Evolutionary conservation across 2,797 vertebrate species (phyloP).

Genomic region (Echiichthys vipera): DNA sequence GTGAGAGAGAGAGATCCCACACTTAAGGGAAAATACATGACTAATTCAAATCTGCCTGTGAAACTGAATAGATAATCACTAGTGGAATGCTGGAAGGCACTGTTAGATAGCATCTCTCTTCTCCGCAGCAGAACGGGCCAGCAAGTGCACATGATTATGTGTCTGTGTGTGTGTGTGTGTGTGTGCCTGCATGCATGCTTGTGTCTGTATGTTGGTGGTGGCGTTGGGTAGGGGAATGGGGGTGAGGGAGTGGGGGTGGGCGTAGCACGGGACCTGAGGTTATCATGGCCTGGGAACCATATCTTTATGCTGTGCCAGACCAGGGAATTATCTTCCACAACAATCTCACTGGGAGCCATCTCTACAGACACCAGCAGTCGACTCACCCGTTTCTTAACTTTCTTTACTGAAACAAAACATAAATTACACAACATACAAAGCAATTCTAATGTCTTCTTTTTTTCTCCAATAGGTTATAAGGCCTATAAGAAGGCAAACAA

Average conservation of each 20-base stretch:
- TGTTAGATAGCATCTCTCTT: constrained; percentile 84
- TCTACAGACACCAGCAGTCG: constrained; percentile 79
- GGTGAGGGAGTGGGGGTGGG: constrained; percentile 7
- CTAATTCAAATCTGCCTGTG: constrained; percentile 82
- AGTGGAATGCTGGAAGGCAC: constrained; percentile 87
- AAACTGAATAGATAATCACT: constrained; percentile 85
- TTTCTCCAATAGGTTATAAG: constrained; percentile 74
- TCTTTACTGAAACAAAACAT: constrained; percentile 80
- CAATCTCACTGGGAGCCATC: constrained; percentile 72
- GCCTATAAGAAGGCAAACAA: constrained; percentile 80
- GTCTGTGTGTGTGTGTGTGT: constrained; percentile 18
- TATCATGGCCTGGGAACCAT: constrained; percentile 80
- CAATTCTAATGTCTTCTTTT: constrained; percentile 73
- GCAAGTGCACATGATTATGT: constrained; percentile 67
- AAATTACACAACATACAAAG: constrained; percentile 81
- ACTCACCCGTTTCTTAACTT: constrained; percentile 74
- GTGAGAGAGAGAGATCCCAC: constrained; percentile 66
- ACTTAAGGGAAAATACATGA: constrained; percentile 78
- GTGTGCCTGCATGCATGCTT: constrained; percentile 55
- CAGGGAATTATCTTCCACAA: constrained; percentile 64
- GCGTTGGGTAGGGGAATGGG: constrained; percentile 18
- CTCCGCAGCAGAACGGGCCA: constrained; percentile 82
- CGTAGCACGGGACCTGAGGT: constrained; percentile 81
- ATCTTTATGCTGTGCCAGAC: constrained; percentile 72
- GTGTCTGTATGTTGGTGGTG: constrained; percentile 49